Conservation (phyloP, 2,113 vertebrate species). For the Hyaena hyaena region DNA sequence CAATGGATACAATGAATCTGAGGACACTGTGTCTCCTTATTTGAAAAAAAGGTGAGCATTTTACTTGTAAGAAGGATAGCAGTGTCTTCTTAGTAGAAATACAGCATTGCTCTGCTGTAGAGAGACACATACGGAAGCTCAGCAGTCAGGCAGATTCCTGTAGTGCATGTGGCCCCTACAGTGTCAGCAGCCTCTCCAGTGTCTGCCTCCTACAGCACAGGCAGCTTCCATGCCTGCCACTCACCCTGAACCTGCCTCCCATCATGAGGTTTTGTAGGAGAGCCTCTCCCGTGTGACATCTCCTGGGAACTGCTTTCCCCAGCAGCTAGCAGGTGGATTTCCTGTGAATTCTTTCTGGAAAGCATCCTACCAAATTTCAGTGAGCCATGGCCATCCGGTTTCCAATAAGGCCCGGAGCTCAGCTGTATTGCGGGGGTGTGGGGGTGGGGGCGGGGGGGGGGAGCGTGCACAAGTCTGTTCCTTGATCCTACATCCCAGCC, state of each 20-base stretch:
- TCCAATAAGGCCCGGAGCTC: background rate
- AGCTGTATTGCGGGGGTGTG: background rate
- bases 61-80: background rate
- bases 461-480: background rate
- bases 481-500: background rate
- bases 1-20: background rate
- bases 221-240: background rate
- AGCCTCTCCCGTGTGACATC: too few species aligned
- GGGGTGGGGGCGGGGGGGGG: accelerated
- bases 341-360: background rate
- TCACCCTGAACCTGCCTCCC: too few species aligned
- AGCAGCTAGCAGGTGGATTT: background rate
- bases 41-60: background rate
- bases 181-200: background rate
- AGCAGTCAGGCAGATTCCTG: background rate
- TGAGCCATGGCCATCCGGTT: background rate
- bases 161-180: background rate
- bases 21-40: background rate
- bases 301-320: background rate
- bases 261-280: background rate
- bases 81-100: background rate
- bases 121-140: background rate
- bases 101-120: background rate
- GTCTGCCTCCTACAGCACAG: background rate
- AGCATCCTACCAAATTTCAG: background rate